Evolutionary conservation across 1,140 invertebrate species (phyloP).

Genomic region (Zaprionus kolodkinae): DNA sequence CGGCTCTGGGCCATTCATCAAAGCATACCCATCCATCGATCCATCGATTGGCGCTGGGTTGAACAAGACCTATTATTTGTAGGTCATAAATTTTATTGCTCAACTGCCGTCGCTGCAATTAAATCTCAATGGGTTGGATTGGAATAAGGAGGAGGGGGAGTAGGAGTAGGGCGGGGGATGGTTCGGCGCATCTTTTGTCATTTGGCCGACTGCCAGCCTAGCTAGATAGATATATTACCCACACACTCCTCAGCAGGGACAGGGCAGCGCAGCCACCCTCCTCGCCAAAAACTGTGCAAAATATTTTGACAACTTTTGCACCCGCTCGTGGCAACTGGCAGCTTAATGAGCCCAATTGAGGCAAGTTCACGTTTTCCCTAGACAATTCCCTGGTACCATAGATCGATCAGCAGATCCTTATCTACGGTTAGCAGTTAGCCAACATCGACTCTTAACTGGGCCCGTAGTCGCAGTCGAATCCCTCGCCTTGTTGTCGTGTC

Average conservation of each 20-base stretch:
- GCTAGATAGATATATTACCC: background rate
- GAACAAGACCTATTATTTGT: conserved; percentile 81
- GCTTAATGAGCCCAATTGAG: conserved; percentile 56
- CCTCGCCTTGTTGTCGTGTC: conserved; percentile 13
- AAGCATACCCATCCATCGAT: conserved; percentile 32
- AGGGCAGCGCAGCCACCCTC: background rate
- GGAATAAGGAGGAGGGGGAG: background rate
- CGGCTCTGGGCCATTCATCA: conserved; percentile 64
- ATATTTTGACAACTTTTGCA: conserved; percentile 69
- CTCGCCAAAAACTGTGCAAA: conserved; percentile 22
- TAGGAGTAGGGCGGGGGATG: no score
- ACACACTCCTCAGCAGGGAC: background rate
- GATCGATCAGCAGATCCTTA: conserved; percentile 40
- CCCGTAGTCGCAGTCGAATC: background rate
- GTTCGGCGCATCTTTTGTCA: conserved; percentile 59
- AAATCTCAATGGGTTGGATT: conserved; percentile 74
- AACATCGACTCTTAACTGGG: conserved; percentile 20
- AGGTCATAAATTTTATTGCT: conserved; percentile 84
- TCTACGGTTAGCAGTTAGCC: conserved; percentile 12
- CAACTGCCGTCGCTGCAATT: conserved; percentile 82
- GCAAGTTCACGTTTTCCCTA: conserved; percentile 29
- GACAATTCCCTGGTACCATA: background rate
- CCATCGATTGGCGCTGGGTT: conserved; percentile 54
- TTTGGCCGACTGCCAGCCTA: no score
- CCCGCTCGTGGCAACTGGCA: background rate